Base-by-base conservation (phyloP, 2,113 vertebrate genomes). In the Phrynocephalus versicolor region DNA sequence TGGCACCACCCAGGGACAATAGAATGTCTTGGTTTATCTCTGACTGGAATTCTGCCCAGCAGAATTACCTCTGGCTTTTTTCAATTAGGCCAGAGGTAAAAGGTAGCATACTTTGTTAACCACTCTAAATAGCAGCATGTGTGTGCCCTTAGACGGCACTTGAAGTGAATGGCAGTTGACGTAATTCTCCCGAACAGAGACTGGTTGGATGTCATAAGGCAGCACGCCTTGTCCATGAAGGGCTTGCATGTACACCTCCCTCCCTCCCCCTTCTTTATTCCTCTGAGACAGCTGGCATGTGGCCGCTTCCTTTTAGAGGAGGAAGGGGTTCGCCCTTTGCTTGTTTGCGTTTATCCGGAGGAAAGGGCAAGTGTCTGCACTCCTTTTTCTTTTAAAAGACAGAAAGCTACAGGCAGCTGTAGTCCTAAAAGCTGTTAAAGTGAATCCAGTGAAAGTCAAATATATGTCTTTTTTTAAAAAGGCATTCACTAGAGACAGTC, bases 111-210 rank as follows among this genome's bases (percentile, higher is more conserved):
- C 76, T 72, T 89, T 81, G 25, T 81, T 71, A 73, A n/a, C 1
- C 41, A 69, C 83, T 92, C 84, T 90, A 92, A 95, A 93, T 92
- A 94, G 89, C 78, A 89, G 71, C 57, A 58, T 51, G 5, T 71
- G 25, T 83, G 79, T 89, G 86, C 2, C 89, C 88, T 37, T 93
- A 91, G 81, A 93, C 88, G 91, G 87, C 1, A 0, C 81, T 89
- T 85, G 3, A 58, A 89, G 16, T 64, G 62, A 91, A 76, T 33
- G 84, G 39, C 51, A 87, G 67, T 35, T 60, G 18, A 0, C 3
- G 30, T 12, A 35, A 14, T 81, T 58, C 65, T n/a, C 89, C 87
- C 41, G 23, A 58, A 87, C 85, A 86, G 85, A 85, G 83, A 74
- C 73, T 86, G 80, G 15, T 90, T 88, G 86, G 69, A 55, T 58